A percentile compares a stretch with the other conserved stretches of the same genome.
Conservation (phyloP, 1,140 invertebrate species). For the Caerostris extrusa region DNA sequence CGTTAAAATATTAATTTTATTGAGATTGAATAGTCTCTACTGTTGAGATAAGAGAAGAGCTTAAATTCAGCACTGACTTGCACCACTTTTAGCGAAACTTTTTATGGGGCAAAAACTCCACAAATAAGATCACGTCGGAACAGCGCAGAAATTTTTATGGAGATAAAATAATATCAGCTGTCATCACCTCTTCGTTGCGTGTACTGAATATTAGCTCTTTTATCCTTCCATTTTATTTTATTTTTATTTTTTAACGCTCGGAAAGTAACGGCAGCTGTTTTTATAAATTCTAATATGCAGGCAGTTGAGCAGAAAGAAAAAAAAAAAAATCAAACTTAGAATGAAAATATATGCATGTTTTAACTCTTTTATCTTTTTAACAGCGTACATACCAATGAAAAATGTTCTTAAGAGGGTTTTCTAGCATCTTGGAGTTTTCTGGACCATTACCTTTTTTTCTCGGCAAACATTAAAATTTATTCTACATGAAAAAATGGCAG, state of each 20-base stretch:
- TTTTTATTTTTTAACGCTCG: neutral
- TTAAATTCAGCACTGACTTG: neutral
- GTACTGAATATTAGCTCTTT: neutral
- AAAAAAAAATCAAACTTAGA: neutral
- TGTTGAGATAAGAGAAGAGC: too few species aligned
- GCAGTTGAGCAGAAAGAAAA: neutral
- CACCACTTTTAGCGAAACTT: neutral
- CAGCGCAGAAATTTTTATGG: neutral
- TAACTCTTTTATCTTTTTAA: neutral
- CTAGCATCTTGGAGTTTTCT: too few species aligned
- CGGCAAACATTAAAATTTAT: too few species aligned
- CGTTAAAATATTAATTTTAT: too few species aligned
- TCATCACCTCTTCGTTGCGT: neutral
- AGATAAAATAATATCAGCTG: constrained; percentile 13
- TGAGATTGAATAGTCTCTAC: too few species aligned
- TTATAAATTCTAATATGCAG: neutral
- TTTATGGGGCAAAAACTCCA: neutral
- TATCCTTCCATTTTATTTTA: neutral
- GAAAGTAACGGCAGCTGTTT: neutral
- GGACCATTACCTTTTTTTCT: too few species aligned
- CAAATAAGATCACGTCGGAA: constrained; percentile 20
- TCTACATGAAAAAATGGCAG: too few species aligned
- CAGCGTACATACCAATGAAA: neutral
- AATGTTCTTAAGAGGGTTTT: too few species aligned
- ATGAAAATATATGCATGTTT: neutral